A percentile compares a stretch with the other conserved stretches of the same genome.
Evolutionary conservation across 2,888 invertebrate species (phyloP).

Genomic region (Yponomeuta cagnagella): DNA sequence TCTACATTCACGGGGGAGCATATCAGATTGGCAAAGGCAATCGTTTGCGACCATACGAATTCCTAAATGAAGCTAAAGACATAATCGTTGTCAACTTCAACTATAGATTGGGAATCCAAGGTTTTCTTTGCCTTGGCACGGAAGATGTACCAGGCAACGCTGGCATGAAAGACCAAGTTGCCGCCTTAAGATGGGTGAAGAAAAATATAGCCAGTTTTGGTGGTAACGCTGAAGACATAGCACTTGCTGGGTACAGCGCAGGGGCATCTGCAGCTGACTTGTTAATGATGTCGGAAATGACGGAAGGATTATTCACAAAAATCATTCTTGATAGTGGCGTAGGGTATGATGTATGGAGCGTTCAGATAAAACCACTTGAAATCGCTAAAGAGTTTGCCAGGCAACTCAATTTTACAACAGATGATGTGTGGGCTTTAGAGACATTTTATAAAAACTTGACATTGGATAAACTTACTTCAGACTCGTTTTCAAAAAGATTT

Average conservation of each 20-base stretch:
- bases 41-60: slow-evolving; percentile 6
- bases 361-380: slow-evolving; percentile 14
- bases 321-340: slow-evolving; percentile 18
- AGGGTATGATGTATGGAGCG: slow-evolving; percentile 8
- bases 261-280: slow-evolving; percentile 17
- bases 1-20: slow-evolving; percentile 37
- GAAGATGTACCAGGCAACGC: slow-evolving; percentile 19
- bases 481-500: background rate
- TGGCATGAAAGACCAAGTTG: slow-evolving; percentile 20
- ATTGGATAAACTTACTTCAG: background rate
- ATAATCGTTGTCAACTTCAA: slow-evolving; percentile 17
- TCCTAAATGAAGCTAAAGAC: slow-evolving; percentile 17
- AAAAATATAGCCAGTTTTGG: slow-evolving; percentile 19
- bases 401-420: background rate
- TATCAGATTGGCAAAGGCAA: slow-evolving; percentile 31
- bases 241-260: slow-evolving; percentile 18
- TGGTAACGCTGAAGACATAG: slow-evolving; percentile 20
- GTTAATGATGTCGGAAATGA: slow-evolving; percentile 16
- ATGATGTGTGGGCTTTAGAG: slow-evolving; percentile 1
- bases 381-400: slow-evolving; percentile 11
- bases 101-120: slow-evolving; percentile 16
- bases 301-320: slow-evolving; percentile 18
- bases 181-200: slow-evolving; percentile 19
- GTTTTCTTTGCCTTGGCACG: slow-evolving; percentile 20
- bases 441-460: background rate